Percentiles rank a stretch among this genome's conserved stretches.
These are phyloP conservation scores for Steinernema feltiae DNA, from an alignment of 1,140 invertebrate species.

Conservation along the genomic window DNA sequence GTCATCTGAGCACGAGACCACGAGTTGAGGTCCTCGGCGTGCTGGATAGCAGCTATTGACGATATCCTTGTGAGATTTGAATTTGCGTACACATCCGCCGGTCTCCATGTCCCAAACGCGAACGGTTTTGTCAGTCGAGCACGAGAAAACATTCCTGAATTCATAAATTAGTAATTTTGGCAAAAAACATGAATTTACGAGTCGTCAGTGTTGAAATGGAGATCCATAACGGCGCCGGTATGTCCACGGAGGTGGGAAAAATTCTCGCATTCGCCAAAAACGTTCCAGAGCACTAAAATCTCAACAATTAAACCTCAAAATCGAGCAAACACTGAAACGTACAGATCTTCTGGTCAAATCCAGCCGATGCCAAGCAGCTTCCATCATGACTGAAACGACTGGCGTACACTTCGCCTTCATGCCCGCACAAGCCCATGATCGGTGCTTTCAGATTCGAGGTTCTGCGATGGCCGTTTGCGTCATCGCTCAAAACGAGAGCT, in stretches of 20 bases:
- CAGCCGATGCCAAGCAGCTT: slow-evolving; percentile 81
- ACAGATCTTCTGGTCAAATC: slow-evolving; percentile 94
- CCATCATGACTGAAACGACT: slow-evolving; percentile 93
- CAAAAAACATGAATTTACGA: slow-evolving; percentile 52
- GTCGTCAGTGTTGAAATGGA: slow-evolving; percentile 90
- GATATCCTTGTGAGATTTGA: slow-evolving; percentile 70
- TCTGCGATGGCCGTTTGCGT: slow-evolving; percentile 70
- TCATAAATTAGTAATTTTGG: slow-evolving; percentile 27
- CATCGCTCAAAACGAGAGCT: slow-evolving; percentile 65
- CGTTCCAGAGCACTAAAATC: slow-evolving; percentile 84
- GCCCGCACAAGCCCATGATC: slow-evolving; percentile 92
- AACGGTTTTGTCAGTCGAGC: slow-evolving; percentile 87
- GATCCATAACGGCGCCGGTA: slow-evolving; percentile 88
- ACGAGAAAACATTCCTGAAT: slow-evolving; percentile 73
- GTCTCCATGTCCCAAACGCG: slow-evolving; percentile 88
- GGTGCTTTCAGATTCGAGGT: slow-evolving; percentile 83
- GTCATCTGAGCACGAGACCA: slow-evolving; percentile 91
- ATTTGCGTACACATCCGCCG: slow-evolving; percentile 78
- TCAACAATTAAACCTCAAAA: slow-evolving; percentile 61
- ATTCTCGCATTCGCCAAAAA: slow-evolving; percentile 96
- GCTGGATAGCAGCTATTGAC: slow-evolving; percentile 67
- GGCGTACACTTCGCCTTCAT: slow-evolving; percentile 89
- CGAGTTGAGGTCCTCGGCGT: slow-evolving; percentile 75
- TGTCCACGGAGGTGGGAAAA: slow-evolving; percentile 82
- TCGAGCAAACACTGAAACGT: too few species aligned